Evolutionary conservation across 2,888 invertebrate species (phyloP), one percentile per base, ranked within the genome.

Genomic region (Ectemnius continuus): DNA sequence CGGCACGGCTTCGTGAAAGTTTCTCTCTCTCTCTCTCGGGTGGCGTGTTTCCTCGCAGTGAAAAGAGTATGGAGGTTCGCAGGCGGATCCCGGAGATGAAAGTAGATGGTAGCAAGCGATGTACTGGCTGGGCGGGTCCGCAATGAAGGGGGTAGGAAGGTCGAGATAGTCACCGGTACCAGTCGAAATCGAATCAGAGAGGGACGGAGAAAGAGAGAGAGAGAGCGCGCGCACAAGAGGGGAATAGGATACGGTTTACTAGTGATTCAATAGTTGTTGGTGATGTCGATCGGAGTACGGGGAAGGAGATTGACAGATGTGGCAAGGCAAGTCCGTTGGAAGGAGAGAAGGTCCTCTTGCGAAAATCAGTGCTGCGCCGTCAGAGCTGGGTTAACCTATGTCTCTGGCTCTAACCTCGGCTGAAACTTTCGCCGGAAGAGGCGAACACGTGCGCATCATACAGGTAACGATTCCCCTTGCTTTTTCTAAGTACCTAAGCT

Each of bases 381-480:
- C 64, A 6, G 36, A 36, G 8, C 36, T 36, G 36, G 73, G 76
- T 67, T 76, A 52, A 52, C 52, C 60, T n/a, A 64, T 26, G 36
- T 16, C 64, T 28, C 28, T 23, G 23, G n/a, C 56, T 36, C 36
- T 64, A 75, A 75, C 75, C 75, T 67, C 70, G 45, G 62, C 65
- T 16, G 14, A 16, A 16, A 45, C 72, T 23, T 52, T 62, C 68
- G 57, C 62, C 76, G 66, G 76, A 73, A 77, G 71, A 62, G 69
- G 48, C 57, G 63, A 72, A 70, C 80, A 81, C 80, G 81, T 81
- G 81, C 74, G 72, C 78, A 26, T 68, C 71, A 48, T 36, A 60
- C 81, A 81, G 80, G 80, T 81, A 81, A 81, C 74, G 70, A 36
- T 4, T 26, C 14, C 20, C 13, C 14, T 67, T 20, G 8, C 28